These are phyloP conservation scores for Branchinecta lindahli DNA, from an alignment of 1,140 invertebrate genomes.

Conservation along the genomic window DNA sequence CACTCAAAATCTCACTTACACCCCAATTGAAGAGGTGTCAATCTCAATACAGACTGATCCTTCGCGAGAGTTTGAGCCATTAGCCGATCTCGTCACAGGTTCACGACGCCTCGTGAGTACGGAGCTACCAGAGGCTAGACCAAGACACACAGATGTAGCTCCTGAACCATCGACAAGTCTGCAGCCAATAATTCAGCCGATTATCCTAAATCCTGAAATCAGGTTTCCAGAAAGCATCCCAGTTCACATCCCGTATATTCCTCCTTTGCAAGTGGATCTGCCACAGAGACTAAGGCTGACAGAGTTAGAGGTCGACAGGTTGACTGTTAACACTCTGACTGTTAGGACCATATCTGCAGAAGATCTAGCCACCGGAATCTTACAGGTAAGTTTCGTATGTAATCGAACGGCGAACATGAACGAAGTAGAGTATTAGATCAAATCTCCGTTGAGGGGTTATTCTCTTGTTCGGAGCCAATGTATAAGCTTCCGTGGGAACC, in stretches of 20 bases:
- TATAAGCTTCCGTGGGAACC: too few relatives aligned
- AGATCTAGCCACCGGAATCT: not conserved
- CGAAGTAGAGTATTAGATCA: too few relatives aligned
- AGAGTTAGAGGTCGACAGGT: constrained; percentile 56
- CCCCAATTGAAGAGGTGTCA: constrained; percentile 40
- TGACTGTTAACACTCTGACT: constrained; percentile 55
- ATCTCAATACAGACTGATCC: constrained; percentile 66
- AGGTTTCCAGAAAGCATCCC: not conserved
- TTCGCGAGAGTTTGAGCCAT: constrained; percentile 40
- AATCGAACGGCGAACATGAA: too few relatives aligned
- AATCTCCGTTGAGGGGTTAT: too few relatives aligned
- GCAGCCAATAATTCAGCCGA: not conserved
- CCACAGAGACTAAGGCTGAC: constrained; percentile 42
- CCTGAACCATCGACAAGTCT: too few relatives aligned
- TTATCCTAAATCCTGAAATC: not conserved
- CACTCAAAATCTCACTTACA: not conserved
- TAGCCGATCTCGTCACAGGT: not conserved
- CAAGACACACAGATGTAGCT: too few relatives aligned
- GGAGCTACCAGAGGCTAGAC: not conserved
- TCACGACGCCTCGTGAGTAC: not conserved
- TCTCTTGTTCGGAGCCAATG: too few relatives aligned
- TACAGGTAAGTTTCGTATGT: not conserved
- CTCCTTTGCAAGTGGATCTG: constrained; percentile 17
- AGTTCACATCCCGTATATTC: not conserved
- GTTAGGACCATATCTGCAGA: constrained; percentile 44